Percentiles rank a stretch among this genome's conserved stretches.
Evolutionary conservation across 2,888 invertebrate genomes (phyloP).

Genomic region (Cerceris rybyensis): DNA sequence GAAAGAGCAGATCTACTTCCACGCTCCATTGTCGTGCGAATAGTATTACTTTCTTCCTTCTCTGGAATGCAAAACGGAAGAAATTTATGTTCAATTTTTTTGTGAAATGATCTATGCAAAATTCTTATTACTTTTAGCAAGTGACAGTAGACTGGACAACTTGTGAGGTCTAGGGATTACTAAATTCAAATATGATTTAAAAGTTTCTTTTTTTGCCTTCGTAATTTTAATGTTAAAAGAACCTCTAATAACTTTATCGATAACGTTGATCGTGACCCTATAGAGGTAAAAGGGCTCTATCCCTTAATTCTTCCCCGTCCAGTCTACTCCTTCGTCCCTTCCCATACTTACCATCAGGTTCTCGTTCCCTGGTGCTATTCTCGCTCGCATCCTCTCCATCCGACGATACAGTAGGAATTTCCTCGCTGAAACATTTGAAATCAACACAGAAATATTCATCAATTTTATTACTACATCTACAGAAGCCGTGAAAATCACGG

Average conservation of each 20-base stretch:
- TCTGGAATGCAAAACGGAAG: constrained; percentile 22
- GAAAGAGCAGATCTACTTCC: constrained; percentile 19
- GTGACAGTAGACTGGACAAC: neutral
- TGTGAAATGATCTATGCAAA: neutral
- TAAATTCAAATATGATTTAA: no score
- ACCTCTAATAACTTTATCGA: no score
- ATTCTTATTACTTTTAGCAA: no score
- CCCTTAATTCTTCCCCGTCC: no score
- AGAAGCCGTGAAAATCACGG: neutral
- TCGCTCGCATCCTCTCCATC: neutral
- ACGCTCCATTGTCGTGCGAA: constrained; percentile 19
- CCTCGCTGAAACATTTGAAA: constrained; percentile 19
- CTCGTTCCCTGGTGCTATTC: neutral
- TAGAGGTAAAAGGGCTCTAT: no score
- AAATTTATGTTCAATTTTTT: neutral
- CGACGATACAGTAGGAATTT: neutral
- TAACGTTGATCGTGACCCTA: no score
- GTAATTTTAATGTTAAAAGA: no score
- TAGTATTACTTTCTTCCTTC: constrained; percentile 21
- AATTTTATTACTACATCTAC: neutral
- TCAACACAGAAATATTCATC: constrained; percentile 2
- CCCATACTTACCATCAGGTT: constrained; percentile 23
- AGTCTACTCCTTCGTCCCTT: neutral
- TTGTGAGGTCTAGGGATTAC: neutral
- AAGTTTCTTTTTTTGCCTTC: no score